Evolutionary conservation across 1,140 invertebrate genomes (phyloP), one percentile per base, ranked within the genome.

Genomic region (Saccostrea cuccullata): DNA sequence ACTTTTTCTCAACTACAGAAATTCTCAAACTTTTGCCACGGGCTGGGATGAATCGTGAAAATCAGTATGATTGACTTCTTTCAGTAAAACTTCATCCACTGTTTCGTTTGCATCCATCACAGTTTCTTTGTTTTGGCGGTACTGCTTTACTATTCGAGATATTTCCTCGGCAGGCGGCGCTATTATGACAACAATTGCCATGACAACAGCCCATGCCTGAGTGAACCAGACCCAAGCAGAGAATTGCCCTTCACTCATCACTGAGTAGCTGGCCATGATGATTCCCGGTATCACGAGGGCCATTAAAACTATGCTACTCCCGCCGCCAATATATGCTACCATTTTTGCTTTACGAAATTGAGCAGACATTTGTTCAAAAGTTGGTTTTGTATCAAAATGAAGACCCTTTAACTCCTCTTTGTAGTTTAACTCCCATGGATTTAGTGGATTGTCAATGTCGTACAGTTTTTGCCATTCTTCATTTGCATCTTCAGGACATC

Each of bases 391-490:
- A 12, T 94, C 93, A 60, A 93, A 93, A 77, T 92, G 88, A 84
- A 93, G 90, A 55, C 91, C 94, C 86, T 92, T 92, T 13, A 95
- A 83, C 40, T 94, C 94, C 67, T 95, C 92, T 9, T 92, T 88
- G 89, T 94, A 95, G 77, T 94, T 92, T 23, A 95, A 84, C 82
- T 94, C 93, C 95, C 95, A 95, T n/a, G 95, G 95, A 82, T 93
- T 92, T 0, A 95, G 91, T 11, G 95, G 95, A 89, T 95, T 95
- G 89, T 95, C 95, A 70, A 95, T 95, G 88, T 95, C 93, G 84
- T 94, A 93, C 88, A 95, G 94, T 90, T 95, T 95, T 89, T 95
- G 94, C 95, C 95, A 95, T 87, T 95, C 94, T 40, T 86, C 86
- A 64, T 92, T 88, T 26, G 89, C 91, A 64, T 92, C 92, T 9